Conservation (phyloP, 2,797 vertebrate genomes). For the Megaceryle alcyon region DNA sequence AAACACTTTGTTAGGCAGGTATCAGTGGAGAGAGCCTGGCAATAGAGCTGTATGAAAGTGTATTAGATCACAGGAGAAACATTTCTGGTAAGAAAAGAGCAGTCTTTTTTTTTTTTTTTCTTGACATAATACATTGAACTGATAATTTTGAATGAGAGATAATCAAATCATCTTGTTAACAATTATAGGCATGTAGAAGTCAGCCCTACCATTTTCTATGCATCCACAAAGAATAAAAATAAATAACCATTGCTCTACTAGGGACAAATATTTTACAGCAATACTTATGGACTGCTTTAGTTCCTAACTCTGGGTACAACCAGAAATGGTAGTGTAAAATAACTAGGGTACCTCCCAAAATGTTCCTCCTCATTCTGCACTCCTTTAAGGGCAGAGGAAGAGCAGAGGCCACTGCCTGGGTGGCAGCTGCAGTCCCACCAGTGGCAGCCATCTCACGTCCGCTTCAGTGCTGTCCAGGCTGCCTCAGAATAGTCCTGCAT, state of each 20-base stretch:
- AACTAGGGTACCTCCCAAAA: not conserved
- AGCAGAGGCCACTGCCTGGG: fast-evolving
- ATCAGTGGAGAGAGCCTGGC: not conserved
- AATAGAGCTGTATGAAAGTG: fast-evolving
- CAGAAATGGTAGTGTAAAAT: not conserved
- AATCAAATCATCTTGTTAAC: not conserved
- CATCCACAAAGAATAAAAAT: not conserved
- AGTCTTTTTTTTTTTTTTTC: not conserved
- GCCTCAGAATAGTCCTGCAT: not conserved
- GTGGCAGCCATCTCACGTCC: not conserved
- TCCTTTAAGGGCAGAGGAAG: not conserved
- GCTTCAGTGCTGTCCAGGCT: fast-evolving
- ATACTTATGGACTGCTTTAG: not conserved
- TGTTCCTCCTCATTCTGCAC: not conserved
- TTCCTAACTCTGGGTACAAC: not conserved
- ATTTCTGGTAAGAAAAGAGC: not conserved
- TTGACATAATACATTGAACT: not conserved
- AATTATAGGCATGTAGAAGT: not conserved
- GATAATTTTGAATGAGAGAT: not conserved
- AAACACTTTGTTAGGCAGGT: not conserved
- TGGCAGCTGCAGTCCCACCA: not conserved
- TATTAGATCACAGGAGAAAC: not conserved
- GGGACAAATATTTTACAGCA: not conserved
- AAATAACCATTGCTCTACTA: not conserved
- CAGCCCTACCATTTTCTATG: not conserved